Base-by-base conservation (phyloP, 2,888 invertebrate genomes). In the Napeogenes sylphis region DNA sequence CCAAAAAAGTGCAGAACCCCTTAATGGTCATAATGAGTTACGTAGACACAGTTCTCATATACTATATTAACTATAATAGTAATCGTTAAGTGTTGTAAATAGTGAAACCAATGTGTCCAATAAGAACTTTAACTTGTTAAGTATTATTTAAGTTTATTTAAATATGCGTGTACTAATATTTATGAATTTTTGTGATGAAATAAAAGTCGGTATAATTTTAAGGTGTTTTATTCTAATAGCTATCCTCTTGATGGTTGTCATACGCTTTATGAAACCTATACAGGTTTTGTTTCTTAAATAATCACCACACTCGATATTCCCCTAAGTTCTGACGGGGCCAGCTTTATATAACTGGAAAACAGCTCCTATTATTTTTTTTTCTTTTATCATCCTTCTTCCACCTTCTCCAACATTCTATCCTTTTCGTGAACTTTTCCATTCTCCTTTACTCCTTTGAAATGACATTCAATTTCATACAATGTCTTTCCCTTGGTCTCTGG, bases 401-500 rank as follows among this genome's bases (percentile, higher is more conserved):
- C 79, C 54, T 79, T 84, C 64, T 80, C 75, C 46, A 87, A 68
- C 87, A 90, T 89, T 63, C 79, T 83, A 53, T 82, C 85, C 59
- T 80, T 81, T 68, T 87, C 88, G 62, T 68, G 55, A 5, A 53
- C 53, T 58, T 51, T 61, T 21, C 57, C 62, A 6, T 67, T 64
- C 63, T 32, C 67, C 46, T 68, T 70, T 8, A 65, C 62, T 4
- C 87, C 87, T 75, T 77, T 87, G 64, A 92, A 92, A 63, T 87
- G 79, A 55, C 92, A 92, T 71, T 94, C 94, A 62, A 94, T 94
- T 76, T 94, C 93, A 66, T 92, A 88, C 46, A 94, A 80, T 0
- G 93, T 93, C 72, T 93, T 93, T 2, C 93, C 93, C 73, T 92
- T 93, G 0, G 94, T 95, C 80, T 94, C 94, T 0, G 94, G 94